A percentile compares a stretch with the other conserved stretches of the same genome.
Conservation (phyloP, 2,113 vertebrate species). For the Pterocles orientalis region DNA sequence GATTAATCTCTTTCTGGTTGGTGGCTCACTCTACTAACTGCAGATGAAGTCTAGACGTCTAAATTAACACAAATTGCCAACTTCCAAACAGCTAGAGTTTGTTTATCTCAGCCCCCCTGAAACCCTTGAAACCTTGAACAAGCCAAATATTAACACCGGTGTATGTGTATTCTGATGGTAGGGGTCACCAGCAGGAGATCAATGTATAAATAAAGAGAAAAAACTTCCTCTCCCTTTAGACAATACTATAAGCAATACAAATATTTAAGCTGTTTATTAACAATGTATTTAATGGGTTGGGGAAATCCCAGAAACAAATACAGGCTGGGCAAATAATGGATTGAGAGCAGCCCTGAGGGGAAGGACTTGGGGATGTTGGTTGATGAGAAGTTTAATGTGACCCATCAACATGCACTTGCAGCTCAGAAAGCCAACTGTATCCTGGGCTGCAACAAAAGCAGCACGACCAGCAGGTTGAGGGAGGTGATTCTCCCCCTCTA, state of each 20-base stretch:
- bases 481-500: too few relatives aligned
- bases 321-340: too few relatives aligned
- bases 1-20: fast-evolving
- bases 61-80: not conserved
- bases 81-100: not conserved
- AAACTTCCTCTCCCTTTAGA: not conserved
- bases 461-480: too few relatives aligned
- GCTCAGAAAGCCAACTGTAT: too few relatives aligned
- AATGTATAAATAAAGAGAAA: not conserved
- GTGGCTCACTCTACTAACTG: not conserved
- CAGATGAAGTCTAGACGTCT: not conserved
- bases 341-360: too few relatives aligned
- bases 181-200: not conserved
- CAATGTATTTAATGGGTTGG: not conserved
- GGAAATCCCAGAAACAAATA: too few relatives aligned
- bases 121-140: not conserved
- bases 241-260: not conserved
- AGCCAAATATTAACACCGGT: not conserved
- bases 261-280: not conserved
- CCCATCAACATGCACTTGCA: too few relatives aligned
- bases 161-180: not conserved
- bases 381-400: too few relatives aligned
- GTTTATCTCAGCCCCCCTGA: not conserved
- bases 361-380: too few relatives aligned
- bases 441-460: too few relatives aligned